A percentile compares a stretch with the other conserved stretches of the same genome.
phyloP scores from a whole-genome alignment of 2,888 invertebrate species.

The Spialia ferax region DNA sequence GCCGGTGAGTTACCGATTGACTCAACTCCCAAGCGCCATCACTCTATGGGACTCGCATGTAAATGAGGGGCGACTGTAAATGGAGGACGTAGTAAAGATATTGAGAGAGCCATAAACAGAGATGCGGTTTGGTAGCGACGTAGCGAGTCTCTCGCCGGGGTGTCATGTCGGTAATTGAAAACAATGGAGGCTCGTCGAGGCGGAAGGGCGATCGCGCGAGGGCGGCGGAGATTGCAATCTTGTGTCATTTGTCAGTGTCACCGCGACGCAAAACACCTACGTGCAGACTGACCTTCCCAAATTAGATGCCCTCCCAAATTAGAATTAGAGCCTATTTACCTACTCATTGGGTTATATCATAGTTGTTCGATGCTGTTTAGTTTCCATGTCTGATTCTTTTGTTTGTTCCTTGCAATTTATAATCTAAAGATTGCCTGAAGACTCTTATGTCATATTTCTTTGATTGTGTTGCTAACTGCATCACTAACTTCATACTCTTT shows the following conservation, averaged over 20 bases:
- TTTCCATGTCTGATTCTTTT: background rate
- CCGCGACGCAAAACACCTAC: slow-evolving; percentile 71
- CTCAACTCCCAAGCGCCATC: slow-evolving; percentile 63
- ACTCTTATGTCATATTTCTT: no score
- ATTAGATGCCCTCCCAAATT: slow-evolving; percentile 61
- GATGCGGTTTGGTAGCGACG: slow-evolving; percentile 76
- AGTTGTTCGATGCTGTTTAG: background rate
- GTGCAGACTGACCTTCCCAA: slow-evolving; percentile 73
- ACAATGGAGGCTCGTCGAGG: slow-evolving; percentile 80
- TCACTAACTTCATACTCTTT: no score
- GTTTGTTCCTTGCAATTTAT: background rate
- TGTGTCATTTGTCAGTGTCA: slow-evolving; percentile 93
- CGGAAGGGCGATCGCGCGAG: slow-evolving; percentile 77
- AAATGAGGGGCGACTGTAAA: slow-evolving; percentile 72
- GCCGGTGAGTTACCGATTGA: slow-evolving; percentile 74
- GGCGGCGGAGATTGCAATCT: slow-evolving; percentile 91
- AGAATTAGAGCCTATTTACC: slow-evolving; percentile 10
- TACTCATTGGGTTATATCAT: background rate
- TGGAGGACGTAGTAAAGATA: slow-evolving; percentile 76
- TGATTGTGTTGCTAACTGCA: no score
- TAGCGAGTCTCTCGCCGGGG: slow-evolving; percentile 72
- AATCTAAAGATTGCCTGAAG: no score
- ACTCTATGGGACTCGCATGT: slow-evolving; percentile 59
- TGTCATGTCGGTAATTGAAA: slow-evolving; percentile 86
- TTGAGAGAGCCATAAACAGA: slow-evolving; percentile 74